Percentiles rank a stretch among this genome's conserved stretches.
phyloP scores from a whole-genome alignment of 1,140 invertebrate genomes.

The Bilobella aurantiaca region DNA sequence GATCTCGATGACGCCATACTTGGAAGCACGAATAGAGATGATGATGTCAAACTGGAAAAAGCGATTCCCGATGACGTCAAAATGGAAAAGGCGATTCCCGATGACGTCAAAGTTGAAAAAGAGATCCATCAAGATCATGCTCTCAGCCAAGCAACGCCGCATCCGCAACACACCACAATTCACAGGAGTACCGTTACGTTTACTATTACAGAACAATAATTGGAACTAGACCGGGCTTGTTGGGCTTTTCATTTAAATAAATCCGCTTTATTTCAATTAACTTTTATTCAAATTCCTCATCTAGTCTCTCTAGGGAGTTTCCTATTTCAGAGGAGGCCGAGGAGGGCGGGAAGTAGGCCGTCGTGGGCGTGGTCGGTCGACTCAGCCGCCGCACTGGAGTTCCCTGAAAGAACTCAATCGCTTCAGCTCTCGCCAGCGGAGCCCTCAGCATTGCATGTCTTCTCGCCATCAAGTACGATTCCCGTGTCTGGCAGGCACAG shows the following conservation, averaged over 20 bases:
- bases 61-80: too few relatives aligned
- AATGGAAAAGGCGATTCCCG: too few relatives aligned
- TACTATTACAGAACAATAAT: neutral
- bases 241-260: neutral
- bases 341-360: neutral
- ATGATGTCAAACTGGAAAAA: too few relatives aligned
- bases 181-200: too few relatives aligned
- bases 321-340: slow-evolving; percentile 7
- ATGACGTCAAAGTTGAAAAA: too few relatives aligned
- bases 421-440: neutral
- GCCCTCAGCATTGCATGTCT: neutral
- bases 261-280: neutral
- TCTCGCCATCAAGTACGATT: neutral
- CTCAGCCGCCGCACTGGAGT: neutral
- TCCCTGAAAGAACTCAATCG: neutral
- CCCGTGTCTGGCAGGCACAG: neutral
- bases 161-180: too few relatives aligned
- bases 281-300: slow-evolving; percentile 4
- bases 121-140: too few relatives aligned
- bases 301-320: slow-evolving; percentile 5
- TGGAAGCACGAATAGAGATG: too few relatives aligned
- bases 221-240: neutral
- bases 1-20: too few relatives aligned
- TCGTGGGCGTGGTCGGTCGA: too few relatives aligned
- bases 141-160: neutral